These are phyloP conservation scores for Scophthalmus maximus DNA, from an alignment of 2,113 vertebrate species.

Conservation along the genomic window DNA sequence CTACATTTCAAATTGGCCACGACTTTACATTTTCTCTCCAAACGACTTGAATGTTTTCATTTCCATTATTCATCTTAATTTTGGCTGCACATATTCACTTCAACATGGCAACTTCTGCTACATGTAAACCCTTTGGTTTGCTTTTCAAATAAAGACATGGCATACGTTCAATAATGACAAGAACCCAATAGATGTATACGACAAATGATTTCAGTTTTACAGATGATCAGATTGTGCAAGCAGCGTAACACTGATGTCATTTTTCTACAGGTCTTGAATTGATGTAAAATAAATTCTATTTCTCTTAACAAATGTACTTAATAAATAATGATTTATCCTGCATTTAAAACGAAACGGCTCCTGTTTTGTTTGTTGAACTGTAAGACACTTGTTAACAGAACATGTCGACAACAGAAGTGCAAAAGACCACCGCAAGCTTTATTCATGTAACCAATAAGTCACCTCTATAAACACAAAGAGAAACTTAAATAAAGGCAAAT, in stretches of 20 bases:
- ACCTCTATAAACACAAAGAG: constrained; percentile 8
- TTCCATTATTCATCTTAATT: not conserved
- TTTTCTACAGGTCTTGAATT: constrained; percentile 44
- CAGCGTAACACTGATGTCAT: constrained; percentile 22
- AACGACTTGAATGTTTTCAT: constrained; percentile 7
- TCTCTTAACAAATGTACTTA: constrained; percentile 37
- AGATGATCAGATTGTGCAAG: constrained; percentile 12
- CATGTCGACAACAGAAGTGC: constrained; percentile 44
- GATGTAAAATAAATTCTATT: constrained; percentile 40
- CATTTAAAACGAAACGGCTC: constrained; percentile 24
- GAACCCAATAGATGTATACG: not conserved
- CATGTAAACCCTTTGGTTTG: not conserved
- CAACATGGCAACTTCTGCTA: constrained; percentile 2
- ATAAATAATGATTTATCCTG: constrained; percentile 14
- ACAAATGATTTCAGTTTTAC: constrained; percentile 2
- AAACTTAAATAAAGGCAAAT: constrained; percentile 5
- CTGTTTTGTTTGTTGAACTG: constrained; percentile 50
- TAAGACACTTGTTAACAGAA: constrained; percentile 57
- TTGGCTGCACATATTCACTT: not conserved
- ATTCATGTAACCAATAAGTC: constrained; percentile 8
- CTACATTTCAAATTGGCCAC: not conserved
- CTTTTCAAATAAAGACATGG: constrained; percentile 15
- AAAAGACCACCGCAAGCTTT: constrained; percentile 4
- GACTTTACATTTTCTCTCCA: constrained; percentile 5
- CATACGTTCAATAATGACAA: constrained; percentile 5